Base-by-base conservation (phyloP, 2,113 vertebrate genomes). In the Festucalex cinctus region DNA sequence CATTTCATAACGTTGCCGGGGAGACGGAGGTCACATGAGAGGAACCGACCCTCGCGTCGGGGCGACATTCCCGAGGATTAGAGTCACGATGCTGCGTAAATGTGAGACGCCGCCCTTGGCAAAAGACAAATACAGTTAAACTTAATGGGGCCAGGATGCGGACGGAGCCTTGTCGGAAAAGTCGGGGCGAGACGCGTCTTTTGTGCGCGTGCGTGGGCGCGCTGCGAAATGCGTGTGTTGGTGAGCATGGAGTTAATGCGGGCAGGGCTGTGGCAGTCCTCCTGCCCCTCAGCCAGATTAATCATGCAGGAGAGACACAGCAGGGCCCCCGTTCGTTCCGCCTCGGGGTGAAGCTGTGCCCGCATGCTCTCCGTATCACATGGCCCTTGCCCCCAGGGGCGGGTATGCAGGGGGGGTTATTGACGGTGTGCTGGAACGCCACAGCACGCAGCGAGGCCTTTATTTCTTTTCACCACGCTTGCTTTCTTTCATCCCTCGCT, bases 231-330 rank as follows among this genome's bases (percentile, higher is more conserved):
- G 69, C 81, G 71, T 81, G 76, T 61, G 61, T 77, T 86, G 88
- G 90, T 62, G 80, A 89, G 83, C 79, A 91, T 86, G 88, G 91
- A 92, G 91, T 91, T 92, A 93, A 91, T 83, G 81, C 86, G 86
- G 83, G 78, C 85, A 83, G 88, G 93, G 90, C 92, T 93, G 91
- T 93, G 92, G 93, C 94, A 92, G 91, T 93, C 93, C 94, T 93
- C 92, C 93, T 83, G 93, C 95, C 93, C 91, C 93, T 94, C 93
- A 95, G 95, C 94, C 93, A 94, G 94, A 95, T 95, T 95, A 95
- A 95, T 96, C 94, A 95, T 95, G 95, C 94, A 95, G 93, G 93
- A 94, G 93, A 94, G 92, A 93, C 94, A 92, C 93, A 94, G 94
- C 94, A 95, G 95, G 60, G 93, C 94, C 92, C 91, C 92, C 90